Base-by-base conservation (phyloP, 2,888 invertebrate species). In the Palloptera scutellata region DNA sequence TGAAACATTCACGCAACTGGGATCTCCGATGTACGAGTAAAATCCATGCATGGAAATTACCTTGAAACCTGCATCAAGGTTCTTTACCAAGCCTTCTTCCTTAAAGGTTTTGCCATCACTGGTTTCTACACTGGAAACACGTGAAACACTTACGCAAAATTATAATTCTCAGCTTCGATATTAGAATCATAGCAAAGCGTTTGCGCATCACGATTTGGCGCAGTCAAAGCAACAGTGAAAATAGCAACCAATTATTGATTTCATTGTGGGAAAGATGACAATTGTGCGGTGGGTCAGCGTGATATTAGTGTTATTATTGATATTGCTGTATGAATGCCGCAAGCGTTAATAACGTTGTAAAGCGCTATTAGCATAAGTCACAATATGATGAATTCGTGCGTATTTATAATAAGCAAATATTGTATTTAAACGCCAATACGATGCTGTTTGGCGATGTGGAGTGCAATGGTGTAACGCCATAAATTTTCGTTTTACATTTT, bases 61-160 rank as follows among this genome's bases (percentile, higher is more conserved):
- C 72, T 88, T 88, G 65, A 88, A 84, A 52, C 89, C 88, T 10
- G 86, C 74, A 30, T 88, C 89, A 0, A 82, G 78, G 74, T 89
- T 87, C 74, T 84, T 86, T 43, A 89, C 75, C 66, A 85, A 81
- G 0, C 88, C 89, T 67, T 85, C 76, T 78, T 88, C 88, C 20
- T 86, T 81, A 19, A 86, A 87, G 45, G 80, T 84, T 11, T 86
- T 84, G 52, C 83, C 83, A 67, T 83, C 81, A 68, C 81, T 82
- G 9, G 82, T 83, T 71, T 83, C 81, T 54, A 76, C 64, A 6
- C 68, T 64, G 40, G 58, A 67, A 62, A 40, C 1, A 52, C 1
- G 42, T 19, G 3, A 17, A 1, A 6, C 2, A 70, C 70, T 61
- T 68, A 70, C 70, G 61, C 66, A 12, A 63, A 74, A n/a, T 63